Conservation (phyloP, 2,888 invertebrate species). For the Chaetogeoica ovagalla region DNA sequence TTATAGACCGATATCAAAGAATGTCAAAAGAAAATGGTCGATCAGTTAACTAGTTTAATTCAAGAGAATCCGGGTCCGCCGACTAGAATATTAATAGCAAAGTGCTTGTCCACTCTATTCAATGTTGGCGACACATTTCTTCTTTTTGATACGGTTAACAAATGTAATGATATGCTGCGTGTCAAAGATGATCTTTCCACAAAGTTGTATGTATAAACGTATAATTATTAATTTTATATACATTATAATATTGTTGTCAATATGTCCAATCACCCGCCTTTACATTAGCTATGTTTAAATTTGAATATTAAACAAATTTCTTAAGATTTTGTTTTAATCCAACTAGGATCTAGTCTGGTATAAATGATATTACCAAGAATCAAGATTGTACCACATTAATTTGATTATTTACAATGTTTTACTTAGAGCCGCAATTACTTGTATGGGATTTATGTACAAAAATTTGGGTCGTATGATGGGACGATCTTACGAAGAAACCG, state of each 20-base stretch:
- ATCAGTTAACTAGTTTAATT: constrained; percentile 87
- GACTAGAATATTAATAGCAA: constrained; percentile 85
- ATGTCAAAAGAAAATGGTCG: constrained; percentile 92
- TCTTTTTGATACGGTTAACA: constrained; percentile 95
- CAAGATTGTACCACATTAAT: constrained; percentile 31
- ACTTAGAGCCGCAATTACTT: constrained; percentile 90
- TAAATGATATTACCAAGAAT: neutral
- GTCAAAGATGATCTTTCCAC: constrained; percentile 96
- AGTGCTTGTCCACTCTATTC: constrained; percentile 90
- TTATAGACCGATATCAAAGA: constrained; percentile 92
- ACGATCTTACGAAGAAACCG: constrained; percentile 96
- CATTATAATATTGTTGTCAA: neutral
- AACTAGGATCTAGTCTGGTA: neutral
- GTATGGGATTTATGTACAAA: constrained; percentile 96
- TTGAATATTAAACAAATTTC: neutral
- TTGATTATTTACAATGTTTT: constrained; percentile 51
- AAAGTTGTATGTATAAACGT: constrained; percentile 80
- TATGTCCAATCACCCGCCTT: neutral
- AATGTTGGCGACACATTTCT: constrained; percentile 96
- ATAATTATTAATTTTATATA: neutral
- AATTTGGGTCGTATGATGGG: constrained; percentile 99
- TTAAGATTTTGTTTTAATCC: neutral
- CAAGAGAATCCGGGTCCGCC: constrained; percentile 92
- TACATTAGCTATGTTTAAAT: neutral
- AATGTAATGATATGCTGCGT: constrained; percentile 95